Base-by-base conservation (phyloP, 2,888 invertebrate species). In the Athalia circularis region DNA sequence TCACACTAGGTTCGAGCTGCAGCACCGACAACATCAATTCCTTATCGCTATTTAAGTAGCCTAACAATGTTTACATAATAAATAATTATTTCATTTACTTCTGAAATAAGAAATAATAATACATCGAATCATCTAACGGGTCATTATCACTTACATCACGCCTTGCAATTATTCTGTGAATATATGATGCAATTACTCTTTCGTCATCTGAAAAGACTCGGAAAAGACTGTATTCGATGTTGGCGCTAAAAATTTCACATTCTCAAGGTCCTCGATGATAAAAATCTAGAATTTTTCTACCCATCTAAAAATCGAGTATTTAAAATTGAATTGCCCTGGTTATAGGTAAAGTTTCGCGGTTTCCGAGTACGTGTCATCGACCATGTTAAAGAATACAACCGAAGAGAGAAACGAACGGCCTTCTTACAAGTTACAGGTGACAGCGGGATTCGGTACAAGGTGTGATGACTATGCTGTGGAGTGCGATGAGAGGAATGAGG, bases 381-480 rank as follows among this genome's bases (percentile, higher is more conserved):
- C 9, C 9, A 54, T 7, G 11, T 54, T 9, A 52, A 50, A 61
- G 59, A 64, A 61, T 54, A 70, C 48, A 77, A 45, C 67, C 45
- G 70, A 43, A 13, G 61, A 79, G 9, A 64, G 52, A 45, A 70
- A 59, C 54, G 29, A 54, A 45, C 45, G 59, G 68, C 47, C 79
- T 65, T 50, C 61, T 29, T 29, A 29, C 29, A 29, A 29, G 74
- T 75, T 54, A 62, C 75, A 75, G 61, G 75, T 75, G 61, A 75
- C 75, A 75, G 61, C 50, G 15, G 13, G 48, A 75, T 75, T 75
- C 62, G 62, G 62, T 75, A 75, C 75, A 75, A 62, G 75, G 62
- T 64, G 77, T 72, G 79, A 81, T 78, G 79, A 68, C 70, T 79
- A 79, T 77, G 80, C 76, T 72, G 80, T 77, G 79, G 79, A 68